phyloP scores from a whole-genome alignment of 2,113 vertebrate genomes.

The Callaeas wilsoni region DNA sequence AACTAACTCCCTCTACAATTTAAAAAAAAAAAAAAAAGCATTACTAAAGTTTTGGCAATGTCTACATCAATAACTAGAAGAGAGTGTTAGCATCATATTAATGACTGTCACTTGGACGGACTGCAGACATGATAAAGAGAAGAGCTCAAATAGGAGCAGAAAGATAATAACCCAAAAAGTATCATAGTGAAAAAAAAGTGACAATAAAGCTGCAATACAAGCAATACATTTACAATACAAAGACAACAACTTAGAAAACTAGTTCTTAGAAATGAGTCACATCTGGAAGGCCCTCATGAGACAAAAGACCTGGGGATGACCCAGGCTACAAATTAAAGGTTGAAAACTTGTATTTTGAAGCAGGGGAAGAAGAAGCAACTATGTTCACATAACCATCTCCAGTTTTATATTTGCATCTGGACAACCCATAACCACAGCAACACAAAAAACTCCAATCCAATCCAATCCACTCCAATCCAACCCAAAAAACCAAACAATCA shows the following conservation, averaged over 20 bases:
- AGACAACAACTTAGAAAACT: neutral
- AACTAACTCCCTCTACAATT: neutral
- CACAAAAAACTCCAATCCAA: neutral
- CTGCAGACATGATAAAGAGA: neutral
- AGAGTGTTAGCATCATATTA: neutral
- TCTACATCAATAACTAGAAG: neutral
- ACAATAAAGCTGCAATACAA: neutral
- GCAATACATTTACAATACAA: neutral
- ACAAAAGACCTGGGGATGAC: neutral
- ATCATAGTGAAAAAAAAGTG: neutral
- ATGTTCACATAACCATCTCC: neutral
- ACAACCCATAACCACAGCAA: neutral
- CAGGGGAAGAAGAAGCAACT: neutral
- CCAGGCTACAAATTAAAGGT: neutral
- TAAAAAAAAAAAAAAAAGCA: neutral
- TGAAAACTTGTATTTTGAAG: neutral
- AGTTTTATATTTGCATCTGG: neutral
- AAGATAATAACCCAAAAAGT: neutral
- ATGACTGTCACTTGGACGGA: neutral
- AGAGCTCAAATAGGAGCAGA: neutral
- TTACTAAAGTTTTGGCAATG: neutral
- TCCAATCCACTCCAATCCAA: neutral
- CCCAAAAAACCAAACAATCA: fast-evolving
- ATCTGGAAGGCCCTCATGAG: neutral
- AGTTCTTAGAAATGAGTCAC: neutral